Evolutionary conservation across 2,113 vertebrate genomes (phyloP), one percentile per base, ranked within the genome.

Genomic region (Colaptes auratus): DNA sequence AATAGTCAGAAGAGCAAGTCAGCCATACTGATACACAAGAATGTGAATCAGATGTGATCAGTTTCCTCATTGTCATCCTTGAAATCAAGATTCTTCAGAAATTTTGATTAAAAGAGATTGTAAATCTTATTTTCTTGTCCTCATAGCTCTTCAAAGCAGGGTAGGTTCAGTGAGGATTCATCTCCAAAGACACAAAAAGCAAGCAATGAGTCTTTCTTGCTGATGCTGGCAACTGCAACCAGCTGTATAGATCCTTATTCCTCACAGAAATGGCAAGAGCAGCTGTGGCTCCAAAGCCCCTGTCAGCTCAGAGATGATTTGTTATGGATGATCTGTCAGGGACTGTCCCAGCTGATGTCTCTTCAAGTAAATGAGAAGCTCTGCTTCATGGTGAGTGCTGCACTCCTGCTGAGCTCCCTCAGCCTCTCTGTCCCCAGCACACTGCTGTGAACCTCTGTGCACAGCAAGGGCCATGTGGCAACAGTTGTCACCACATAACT

Each of bases 271-370:
- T 59, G 59, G 69, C 93, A 91, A 24, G 35, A 84, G 59, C 87
- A 95, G 71, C 91, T 92, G 87, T 13, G 59, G 56, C 75, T 95
- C 66, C 50, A 76, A 92, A 89, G 82, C 39, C 3, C 9, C 55
- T 82, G 78, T 89, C 93, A 91, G 84, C 78, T 85, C 55, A 25
- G 63, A 87, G 63, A 35, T 31, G 23, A 79, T 89, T 93, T 70
- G 53, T 72, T 89, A 50, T 19, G 75, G 74, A 55, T 85, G 81
- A 82, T 75, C 63, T 91, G 84, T 58, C 89, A 82, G 10, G 14
- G 66, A 36, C 63, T 64, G 59, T 95, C 91, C 89, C 87, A 92
- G 74, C 59, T 72, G 74, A 64, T 74, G 66, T 35, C 33, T 69
- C 55, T 82, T 82, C 86, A 84, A 58, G 82, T 9, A 56, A 81